Evolutionary conservation across 2,113 vertebrate genomes (phyloP).

Genomic region (Nesogale talazaci): DNA sequence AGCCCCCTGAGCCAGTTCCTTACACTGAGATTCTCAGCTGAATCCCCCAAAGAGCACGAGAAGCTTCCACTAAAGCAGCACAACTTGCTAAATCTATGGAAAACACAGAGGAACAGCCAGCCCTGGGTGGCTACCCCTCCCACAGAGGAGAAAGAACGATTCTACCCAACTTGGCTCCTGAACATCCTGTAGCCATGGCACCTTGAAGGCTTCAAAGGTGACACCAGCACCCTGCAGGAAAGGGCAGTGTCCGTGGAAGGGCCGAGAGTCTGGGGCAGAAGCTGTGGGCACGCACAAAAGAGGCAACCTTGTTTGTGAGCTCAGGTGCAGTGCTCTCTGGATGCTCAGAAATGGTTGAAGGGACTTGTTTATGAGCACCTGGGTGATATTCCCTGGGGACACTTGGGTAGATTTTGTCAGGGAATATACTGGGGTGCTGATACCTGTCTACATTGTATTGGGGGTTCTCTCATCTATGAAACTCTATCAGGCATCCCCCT

Average conservation of each 20-base stretch:
- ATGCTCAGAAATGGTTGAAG: neutral
- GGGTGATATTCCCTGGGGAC: neutral
- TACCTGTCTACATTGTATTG: neutral
- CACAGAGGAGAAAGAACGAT: neutral
- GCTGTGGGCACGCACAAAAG: too few relatives aligned
- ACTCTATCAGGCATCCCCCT: neutral
- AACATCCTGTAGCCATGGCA: neutral
- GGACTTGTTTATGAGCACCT: neutral
- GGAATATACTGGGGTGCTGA: neutral
- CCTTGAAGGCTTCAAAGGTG: neutral
- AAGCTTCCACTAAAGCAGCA: neutral
- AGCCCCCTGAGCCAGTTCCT: too few relatives aligned
- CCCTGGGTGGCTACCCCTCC: neutral
- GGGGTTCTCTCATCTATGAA: neutral
- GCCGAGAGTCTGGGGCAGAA: neutral
- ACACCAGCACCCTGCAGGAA: neutral
- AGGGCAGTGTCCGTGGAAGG: neutral
- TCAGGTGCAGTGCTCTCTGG: neutral
- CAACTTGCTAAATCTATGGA: neutral
- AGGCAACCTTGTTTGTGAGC: neutral
- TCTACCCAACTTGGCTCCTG: neutral
- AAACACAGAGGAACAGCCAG: neutral
- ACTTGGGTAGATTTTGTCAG: neutral
- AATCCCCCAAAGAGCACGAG: neutral
- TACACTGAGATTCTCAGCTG: neutral